Evolutionary conservation across 2,797 vertebrate species (phyloP).

Genomic region (Rhynchotus rufescens): DNA sequence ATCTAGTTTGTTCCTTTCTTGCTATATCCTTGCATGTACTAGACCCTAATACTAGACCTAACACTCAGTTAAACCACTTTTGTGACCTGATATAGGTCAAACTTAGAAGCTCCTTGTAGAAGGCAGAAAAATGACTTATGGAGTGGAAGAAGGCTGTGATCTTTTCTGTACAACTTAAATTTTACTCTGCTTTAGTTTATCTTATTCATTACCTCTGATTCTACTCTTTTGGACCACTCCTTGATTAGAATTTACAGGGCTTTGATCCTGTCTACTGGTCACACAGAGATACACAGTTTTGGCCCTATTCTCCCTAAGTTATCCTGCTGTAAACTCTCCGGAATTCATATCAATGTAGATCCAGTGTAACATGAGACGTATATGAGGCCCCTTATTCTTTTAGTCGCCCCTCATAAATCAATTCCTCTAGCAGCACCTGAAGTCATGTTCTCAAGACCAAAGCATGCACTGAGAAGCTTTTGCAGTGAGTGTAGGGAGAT

Average conservation of each 20-base stretch:
- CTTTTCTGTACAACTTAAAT: background rate
- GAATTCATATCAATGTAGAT: conserved; percentile 44
- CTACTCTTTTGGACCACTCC: conserved; percentile 25
- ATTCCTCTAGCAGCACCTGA: conserved; percentile 47
- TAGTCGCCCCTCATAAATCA: conserved; percentile 51
- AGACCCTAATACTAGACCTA: background rate
- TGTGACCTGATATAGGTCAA: conserved; percentile 24
- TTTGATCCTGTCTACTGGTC: conserved; percentile 46
- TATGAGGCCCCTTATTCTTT: conserved; percentile 51
- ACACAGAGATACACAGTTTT: conserved; percentile 26
- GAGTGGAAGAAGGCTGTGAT: background rate
- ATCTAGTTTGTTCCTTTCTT: background rate
- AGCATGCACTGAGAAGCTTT: conserved; percentile 26
- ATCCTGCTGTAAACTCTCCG: background rate
- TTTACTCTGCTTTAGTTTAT: conserved; percentile 22
- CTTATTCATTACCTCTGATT: conserved; percentile 13
- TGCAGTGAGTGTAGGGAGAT: background rate
- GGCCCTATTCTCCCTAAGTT: conserved; percentile 17
- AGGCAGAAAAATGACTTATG: background rate
- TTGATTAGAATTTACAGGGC: conserved; percentile 9
- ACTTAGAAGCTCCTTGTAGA: conserved; percentile 20
- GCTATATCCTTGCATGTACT: background rate
- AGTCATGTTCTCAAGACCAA: conserved; percentile 48
- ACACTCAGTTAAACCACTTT: background rate
- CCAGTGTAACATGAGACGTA: conserved; percentile 47